Percentiles rank a stretch among this genome's conserved stretches.
These are phyloP conservation scores for Phallusia fumigata DNA, from an alignment of 23 tunicate genomes.

Conservation along the genomic window DNA sequence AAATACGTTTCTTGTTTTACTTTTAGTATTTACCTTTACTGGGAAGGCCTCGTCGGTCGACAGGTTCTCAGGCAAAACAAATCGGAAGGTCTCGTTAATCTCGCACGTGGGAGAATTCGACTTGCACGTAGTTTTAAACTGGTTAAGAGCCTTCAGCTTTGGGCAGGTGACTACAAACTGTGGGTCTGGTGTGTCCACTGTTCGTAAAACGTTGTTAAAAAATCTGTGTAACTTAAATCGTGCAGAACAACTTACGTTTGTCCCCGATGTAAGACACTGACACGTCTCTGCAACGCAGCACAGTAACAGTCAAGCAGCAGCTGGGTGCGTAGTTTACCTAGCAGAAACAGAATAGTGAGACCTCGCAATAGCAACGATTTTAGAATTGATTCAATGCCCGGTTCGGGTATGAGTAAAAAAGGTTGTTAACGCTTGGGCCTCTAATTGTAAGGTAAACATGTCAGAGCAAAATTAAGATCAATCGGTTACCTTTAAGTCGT, in stretches of 20 bases:
- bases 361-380: too few relatives aligned
- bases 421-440: too few relatives aligned
- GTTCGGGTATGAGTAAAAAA: too few relatives aligned
- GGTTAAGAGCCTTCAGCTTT: neutral
- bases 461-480: too few relatives aligned
- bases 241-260: neutral
- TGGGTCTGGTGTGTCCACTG: constrained; percentile 5
- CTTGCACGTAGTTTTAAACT: neutral
- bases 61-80: neutral
- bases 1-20: neutral
- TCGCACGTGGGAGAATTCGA: constrained; percentile 3
- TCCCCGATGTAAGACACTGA: constrained; percentile 1
- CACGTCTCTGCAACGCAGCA: neutral
- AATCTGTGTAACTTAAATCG: neutral
- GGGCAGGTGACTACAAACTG: neutral
- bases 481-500: too few relatives aligned
- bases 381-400: too few relatives aligned
- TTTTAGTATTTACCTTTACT: neutral
- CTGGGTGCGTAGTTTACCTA: neutral
- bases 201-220: neutral
- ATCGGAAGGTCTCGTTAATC: neutral
- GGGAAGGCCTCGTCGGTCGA: constrained; percentile 13
- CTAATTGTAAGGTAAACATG: too few relatives aligned
- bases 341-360: too few relatives aligned
- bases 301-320: neutral